Evolutionary conservation across 2,797 vertebrate genomes (phyloP), one percentile per base, ranked within the genome.

Genomic region (Selene dorsalis): DNA sequence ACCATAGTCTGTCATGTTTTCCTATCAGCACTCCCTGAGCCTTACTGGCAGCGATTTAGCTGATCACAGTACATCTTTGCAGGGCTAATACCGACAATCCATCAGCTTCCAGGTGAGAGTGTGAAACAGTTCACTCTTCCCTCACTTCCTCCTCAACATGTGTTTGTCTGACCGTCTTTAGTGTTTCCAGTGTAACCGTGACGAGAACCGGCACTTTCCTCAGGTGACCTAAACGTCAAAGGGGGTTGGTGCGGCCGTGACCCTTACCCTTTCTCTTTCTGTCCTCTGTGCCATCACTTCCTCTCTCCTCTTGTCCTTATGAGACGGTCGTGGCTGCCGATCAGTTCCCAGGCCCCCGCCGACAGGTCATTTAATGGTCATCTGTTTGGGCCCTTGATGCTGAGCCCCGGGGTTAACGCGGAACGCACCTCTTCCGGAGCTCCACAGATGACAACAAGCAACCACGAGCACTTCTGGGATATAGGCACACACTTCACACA

Each of bases 311-410:
- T 62, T 62, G 48, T 75, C 28, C n/a, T 86, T 62, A 17, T 20
- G 70, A 73, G 47, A 28, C 38, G 1, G 62, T 68, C 58, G 4
- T 5, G 59, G 69, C 67, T 56, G 61, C 63, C 1, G 50, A 56
- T 28, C 35, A n/a, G 85, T 93, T 94, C 94, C 91, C 91, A 93
- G 90, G 90, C 86, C 85, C 83, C 75, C 3, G 88, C 67, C 66
- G 87, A 92, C 93, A 91, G 87, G 84, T 90, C 90, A 83, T 91
- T 89, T 90, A 85, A 93, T 85, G 90, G 88, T 91, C 89, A 62
- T 93, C 82, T 77, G 70, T 64, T 10, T 3, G 12, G 74, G 75
- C 77, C 84, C 83, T 91, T 92, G 88, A 90, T 89, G 91, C 85
- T 82, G 87, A 77, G 75, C 86, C 75, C 30, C 0, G 3, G 76